A percentile compares a stretch with the other conserved stretches of the same genome.
phyloP scores from a whole-genome alignment of 2,888 invertebrate species.

The Yponomeuta plumbellus region DNA sequence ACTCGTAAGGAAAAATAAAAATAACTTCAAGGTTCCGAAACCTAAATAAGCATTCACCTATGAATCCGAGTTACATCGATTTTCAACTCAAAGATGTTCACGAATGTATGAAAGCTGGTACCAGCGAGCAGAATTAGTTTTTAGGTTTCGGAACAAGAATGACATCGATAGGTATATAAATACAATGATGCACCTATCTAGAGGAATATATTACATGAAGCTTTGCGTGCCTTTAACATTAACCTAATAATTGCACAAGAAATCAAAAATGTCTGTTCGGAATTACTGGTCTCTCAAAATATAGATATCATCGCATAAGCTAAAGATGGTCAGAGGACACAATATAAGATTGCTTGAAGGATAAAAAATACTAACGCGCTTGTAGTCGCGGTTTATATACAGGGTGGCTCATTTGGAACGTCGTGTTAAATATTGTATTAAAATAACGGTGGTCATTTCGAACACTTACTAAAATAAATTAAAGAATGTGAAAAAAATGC shows the following conservation, averaged over 20 bases:
- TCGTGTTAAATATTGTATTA: too few species aligned
- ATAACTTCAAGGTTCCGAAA: not conserved
- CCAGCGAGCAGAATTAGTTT: not conserved
- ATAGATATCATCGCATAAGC: not conserved
- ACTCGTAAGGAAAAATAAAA: conserved; percentile 28
- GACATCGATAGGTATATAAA: not conserved
- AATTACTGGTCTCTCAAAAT: not conserved
- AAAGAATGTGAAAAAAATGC: too few species aligned
- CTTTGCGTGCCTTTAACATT: not conserved
- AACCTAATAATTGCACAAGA: not conserved
- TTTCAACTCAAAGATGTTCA: not conserved
- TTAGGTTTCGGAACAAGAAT: not conserved
- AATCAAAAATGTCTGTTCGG: not conserved
- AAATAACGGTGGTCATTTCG: too few species aligned
- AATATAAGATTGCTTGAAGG: too few species aligned
- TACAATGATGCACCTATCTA: not conserved
- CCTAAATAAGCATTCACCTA: not conserved
- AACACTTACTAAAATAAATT: too few species aligned
- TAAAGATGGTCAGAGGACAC: too few species aligned
- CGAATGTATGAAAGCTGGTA: too few species aligned
- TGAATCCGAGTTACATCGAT: not conserved
- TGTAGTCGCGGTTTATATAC: too few species aligned
- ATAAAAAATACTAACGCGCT: too few species aligned
- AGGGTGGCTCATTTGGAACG: too few species aligned
- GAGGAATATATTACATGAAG: not conserved